Evolutionary conservation across 2,113 vertebrate genomes (phyloP).

Genomic region (Tupaia tana): DNA sequence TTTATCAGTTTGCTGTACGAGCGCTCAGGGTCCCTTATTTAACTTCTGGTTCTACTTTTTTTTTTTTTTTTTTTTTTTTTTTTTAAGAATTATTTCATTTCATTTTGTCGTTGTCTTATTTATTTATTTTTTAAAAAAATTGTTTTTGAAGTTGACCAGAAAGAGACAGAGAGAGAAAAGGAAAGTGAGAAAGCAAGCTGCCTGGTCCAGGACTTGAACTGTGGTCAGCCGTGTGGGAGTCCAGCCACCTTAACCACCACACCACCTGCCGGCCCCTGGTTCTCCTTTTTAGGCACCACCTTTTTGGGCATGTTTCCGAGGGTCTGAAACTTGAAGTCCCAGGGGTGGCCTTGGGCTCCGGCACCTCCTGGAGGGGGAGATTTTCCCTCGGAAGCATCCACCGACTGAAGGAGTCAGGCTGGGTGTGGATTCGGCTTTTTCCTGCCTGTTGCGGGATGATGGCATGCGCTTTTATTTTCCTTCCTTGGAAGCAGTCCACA

Average conservation of each 20-base stretch:
- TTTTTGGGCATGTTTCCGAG: background rate
- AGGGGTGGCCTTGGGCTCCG: rapidly evolving
- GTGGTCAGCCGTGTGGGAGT: too few relatives aligned
- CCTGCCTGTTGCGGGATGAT: background rate
- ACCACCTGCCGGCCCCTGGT: too few relatives aligned
- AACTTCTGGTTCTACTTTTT: constrained; percentile 28
- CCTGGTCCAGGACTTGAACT: too few relatives aligned
- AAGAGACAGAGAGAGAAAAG: too few relatives aligned
- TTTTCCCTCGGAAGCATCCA: background rate
- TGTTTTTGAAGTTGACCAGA: too few relatives aligned
- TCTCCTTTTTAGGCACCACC: constrained; percentile 38
- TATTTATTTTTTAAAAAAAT: too few relatives aligned
- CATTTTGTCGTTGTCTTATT: too few relatives aligned
- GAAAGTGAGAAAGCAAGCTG: too few relatives aligned
- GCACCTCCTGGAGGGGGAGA: rapidly evolving
- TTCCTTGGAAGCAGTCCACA: background rate
- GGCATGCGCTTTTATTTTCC: rapidly evolving
- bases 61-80: background rate
- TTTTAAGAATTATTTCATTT: too few relatives aligned
- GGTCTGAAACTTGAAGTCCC: background rate
- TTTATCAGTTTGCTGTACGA: rapidly evolving
- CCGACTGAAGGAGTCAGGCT: background rate
- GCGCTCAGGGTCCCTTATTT: background rate
- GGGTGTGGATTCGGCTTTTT: background rate
- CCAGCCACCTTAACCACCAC: too few relatives aligned